phyloP scores from a whole-genome alignment of 2,797 vertebrate genomes.

The Benthosema pterotum region DNA sequence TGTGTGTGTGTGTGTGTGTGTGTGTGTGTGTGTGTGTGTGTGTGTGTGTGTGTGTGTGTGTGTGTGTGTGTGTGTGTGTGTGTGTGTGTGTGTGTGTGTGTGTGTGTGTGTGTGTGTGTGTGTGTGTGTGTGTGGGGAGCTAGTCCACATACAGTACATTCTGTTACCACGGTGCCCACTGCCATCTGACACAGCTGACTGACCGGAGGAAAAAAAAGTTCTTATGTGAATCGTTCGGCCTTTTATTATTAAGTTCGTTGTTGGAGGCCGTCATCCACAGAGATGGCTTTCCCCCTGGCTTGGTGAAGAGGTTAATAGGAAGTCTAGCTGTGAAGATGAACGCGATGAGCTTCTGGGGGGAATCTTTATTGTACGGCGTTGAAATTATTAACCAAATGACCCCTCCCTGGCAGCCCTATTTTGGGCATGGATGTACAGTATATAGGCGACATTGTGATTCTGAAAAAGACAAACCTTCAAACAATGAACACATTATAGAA shows the following conservation, averaged over 20 bases:
- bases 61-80: too few relatives aligned
- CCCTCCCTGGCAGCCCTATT: neutral
- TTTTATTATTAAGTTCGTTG: neutral
- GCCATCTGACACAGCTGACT: slow-evolving; percentile 36
- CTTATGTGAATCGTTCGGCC: neutral
- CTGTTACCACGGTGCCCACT: slow-evolving; percentile 43
- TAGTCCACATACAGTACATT: slow-evolving; percentile 60
- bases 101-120: too few relatives aligned
- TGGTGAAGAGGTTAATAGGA: slow-evolving; percentile 1
- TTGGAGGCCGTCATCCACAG: neutral
- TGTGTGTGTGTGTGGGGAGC: neutral
- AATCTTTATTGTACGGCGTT: neutral
- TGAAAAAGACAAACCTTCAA: neutral
- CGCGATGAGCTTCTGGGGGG: neutral
- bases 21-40: too few relatives aligned
- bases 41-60: too few relatives aligned
- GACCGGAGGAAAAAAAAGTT: slow-evolving; percentile 27
- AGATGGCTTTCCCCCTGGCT: neutral
- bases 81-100: too few relatives aligned
- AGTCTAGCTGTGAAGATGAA: slow-evolving; percentile 5
- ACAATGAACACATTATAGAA: too few relatives aligned
- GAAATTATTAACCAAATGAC: neutral
- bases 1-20: too few relatives aligned
- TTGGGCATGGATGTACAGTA: neutral
- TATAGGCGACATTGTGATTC: neutral